phyloP scores from a whole-genome alignment of 2,888 invertebrate species.

The Andrena bucephala region DNA sequence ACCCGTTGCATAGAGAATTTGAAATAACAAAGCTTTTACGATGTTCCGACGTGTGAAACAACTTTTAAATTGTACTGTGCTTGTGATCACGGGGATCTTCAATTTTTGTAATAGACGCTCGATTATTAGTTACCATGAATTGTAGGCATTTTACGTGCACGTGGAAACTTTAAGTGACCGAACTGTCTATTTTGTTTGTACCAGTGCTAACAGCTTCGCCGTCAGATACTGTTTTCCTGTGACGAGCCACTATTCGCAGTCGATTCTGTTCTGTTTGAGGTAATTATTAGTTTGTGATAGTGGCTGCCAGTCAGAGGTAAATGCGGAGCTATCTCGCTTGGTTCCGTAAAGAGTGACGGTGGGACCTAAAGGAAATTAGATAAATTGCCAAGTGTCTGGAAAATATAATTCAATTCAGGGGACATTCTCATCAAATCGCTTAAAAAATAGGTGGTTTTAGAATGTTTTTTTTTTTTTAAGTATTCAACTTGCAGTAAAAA shows the following conservation, averaged over 20 bases:
- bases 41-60: background rate
- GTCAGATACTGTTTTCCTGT: background rate
- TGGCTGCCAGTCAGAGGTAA: conserved; percentile 87
- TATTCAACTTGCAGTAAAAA: too few species aligned
- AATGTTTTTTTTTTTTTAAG: too few species aligned
- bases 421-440: too few species aligned
- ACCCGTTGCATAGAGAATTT: background rate
- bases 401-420: background rate
- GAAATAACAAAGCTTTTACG: conserved; percentile 10
- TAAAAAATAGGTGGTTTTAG: too few species aligned
- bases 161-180: conserved; percentile 58
- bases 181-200: conserved; percentile 41
- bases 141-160: background rate
- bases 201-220: conserved; percentile 4
- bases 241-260: conserved; percentile 7
- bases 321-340: conserved; percentile 89
- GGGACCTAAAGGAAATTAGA: conserved; percentile 85
- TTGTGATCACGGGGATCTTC: conserved; percentile 22
- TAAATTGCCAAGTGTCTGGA: background rate
- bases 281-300: conserved; percentile 85
- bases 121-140: conserved; percentile 6
- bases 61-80: conserved; percentile 1
- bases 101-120: conserved; percentile 5
- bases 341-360: conserved; percentile 88
- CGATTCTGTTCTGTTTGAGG: conserved; percentile 43